Evolutionary conservation across 2,797 vertebrate species (phyloP).

Genomic region (Arrhamphus sclerolepis): DNA sequence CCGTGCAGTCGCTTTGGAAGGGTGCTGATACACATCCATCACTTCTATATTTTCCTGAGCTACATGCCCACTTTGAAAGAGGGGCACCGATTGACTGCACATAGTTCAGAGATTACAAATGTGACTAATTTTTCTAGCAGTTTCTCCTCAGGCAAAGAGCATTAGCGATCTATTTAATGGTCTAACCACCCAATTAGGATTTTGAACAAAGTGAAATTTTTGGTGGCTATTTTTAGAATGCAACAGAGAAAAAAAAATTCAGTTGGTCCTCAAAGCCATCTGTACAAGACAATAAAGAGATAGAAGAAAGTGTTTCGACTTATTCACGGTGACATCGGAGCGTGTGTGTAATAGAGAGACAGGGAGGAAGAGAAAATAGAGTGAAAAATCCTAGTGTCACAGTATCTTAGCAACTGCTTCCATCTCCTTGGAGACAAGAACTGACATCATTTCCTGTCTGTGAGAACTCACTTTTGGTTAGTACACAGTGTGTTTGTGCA

Average conservation of each 20-base stretch:
- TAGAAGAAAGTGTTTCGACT: conserved; percentile 66
- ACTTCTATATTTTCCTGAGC: conserved; percentile 44
- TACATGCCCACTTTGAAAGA: conserved; percentile 38
- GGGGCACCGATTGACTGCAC: conserved; percentile 35
- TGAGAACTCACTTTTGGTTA: conserved; percentile 79
- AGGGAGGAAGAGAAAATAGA: conserved; percentile 65
- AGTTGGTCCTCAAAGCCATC: conserved; percentile 56
- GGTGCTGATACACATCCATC: conserved; percentile 67
- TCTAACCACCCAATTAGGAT: conserved; percentile 36
- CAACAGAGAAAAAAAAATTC: conserved; percentile 12
- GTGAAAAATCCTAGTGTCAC: conserved; percentile 82
- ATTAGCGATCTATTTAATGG: conserved; percentile 42
- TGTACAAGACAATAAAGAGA: conserved; percentile 68
- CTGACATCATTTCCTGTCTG: conserved; percentile 84
- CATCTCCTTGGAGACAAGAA: conserved; percentile 85
- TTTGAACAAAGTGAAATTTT: conserved; percentile 55
- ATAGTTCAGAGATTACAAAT: conserved; percentile 53
- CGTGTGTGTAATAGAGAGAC: conserved; percentile 36
- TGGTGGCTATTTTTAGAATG: conserved; percentile 62
- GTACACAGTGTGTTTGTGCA: conserved; percentile 66
- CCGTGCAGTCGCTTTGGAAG: conserved; percentile 60
- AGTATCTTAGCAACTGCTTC: conserved; percentile 87
- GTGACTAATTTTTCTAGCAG: conserved; percentile 38
- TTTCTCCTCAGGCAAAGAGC: conserved; percentile 11
- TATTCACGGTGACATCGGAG: conserved; percentile 70